Evolutionary conservation across 2,797 vertebrate species (phyloP).

Genomic region (Galaxias olidus): DNA sequence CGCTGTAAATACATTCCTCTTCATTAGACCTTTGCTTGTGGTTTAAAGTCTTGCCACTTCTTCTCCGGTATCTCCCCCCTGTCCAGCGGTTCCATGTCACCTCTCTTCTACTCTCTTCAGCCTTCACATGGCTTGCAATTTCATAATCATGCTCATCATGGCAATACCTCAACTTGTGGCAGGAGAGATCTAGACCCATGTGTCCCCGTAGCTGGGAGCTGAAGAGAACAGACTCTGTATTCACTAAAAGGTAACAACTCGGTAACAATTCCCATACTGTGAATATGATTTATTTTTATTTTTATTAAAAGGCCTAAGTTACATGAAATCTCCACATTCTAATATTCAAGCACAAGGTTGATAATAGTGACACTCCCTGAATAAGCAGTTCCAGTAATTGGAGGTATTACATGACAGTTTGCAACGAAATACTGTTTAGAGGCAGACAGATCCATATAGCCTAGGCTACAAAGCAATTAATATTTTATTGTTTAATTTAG

Average conservation of each 20-base stretch:
- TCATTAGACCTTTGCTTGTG: constrained; percentile 4
- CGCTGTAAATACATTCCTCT: background rate
- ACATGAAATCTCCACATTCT: too few species aligned
- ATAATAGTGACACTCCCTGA: background rate
- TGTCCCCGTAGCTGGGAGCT: constrained; percentile 53
- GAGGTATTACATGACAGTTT: constrained; percentile 36
- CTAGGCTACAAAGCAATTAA: too few species aligned
- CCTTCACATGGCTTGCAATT: constrained; percentile 35
- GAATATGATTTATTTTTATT: too few species aligned
- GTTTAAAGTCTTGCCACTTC: constrained; percentile 21
- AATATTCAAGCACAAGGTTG: too few species aligned
- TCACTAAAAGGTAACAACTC: constrained; percentile 30
- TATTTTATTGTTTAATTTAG: too few species aligned
- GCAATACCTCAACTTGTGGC: constrained; percentile 29
- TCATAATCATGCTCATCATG: constrained; percentile 36
- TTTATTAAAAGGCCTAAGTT: too few species aligned
- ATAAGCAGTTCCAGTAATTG: constrained; percentile 31
- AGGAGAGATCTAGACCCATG: constrained; percentile 32
- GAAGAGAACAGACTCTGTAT: constrained; percentile 63
- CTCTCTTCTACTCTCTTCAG: constrained; percentile 15
- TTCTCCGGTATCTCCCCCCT: constrained; percentile 22
- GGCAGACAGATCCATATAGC: constrained; percentile 23
- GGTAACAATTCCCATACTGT: constrained; percentile 12
- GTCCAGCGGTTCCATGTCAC: background rate
- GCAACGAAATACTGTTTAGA: constrained; percentile 24